Percentiles rank a stretch among this genome's conserved stretches.
phyloP scores from a whole-genome alignment of 2,113 vertebrate species.

The Microcebus tavaratra region DNA sequence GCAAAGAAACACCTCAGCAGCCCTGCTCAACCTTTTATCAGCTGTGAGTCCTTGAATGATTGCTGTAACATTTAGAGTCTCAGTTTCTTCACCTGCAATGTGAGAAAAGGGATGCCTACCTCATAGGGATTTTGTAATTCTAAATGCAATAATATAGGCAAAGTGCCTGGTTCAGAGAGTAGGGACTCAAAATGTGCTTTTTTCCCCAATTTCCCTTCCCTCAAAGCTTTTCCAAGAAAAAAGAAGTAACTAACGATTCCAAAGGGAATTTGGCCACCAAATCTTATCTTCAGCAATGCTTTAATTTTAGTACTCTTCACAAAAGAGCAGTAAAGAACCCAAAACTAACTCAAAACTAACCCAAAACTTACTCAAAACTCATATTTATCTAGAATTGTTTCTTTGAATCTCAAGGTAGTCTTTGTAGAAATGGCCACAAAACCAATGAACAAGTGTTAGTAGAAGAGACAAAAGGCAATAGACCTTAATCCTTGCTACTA shows the following conservation, averaged over 20 bases:
- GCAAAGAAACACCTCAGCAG: not conserved
- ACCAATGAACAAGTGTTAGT: constrained; percentile 28
- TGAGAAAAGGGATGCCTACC: not conserved
- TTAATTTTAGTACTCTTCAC: constrained; percentile 8
- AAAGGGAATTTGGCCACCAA: constrained; percentile 1
- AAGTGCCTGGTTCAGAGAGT: not conserved
- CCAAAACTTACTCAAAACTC: constrained; percentile 23
- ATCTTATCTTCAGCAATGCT: not conserved
- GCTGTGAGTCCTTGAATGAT: not conserved
- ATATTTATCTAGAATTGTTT: not conserved
- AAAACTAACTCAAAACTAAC: not conserved
- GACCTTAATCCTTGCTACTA: not conserved
- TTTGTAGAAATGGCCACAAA: not conserved
- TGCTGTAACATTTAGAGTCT: not conserved
- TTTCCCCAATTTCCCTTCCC: not conserved
- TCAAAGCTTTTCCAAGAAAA: not conserved
- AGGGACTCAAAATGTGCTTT: not conserved
- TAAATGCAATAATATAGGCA: not conserved
- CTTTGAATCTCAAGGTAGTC: not conserved
- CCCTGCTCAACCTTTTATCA: not conserved
- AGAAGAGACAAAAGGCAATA: constrained; percentile 20
- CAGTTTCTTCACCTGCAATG: not conserved
- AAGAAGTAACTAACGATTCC: not conserved
- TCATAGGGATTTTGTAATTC: not conserved
- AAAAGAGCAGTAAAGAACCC: not conserved